Percentiles rank a stretch among this genome's conserved stretches.
These are phyloP conservation scores for Drosophila arizonae DNA, from an alignment of 1,140 invertebrate genomes.

Conservation along the genomic window DNA sequence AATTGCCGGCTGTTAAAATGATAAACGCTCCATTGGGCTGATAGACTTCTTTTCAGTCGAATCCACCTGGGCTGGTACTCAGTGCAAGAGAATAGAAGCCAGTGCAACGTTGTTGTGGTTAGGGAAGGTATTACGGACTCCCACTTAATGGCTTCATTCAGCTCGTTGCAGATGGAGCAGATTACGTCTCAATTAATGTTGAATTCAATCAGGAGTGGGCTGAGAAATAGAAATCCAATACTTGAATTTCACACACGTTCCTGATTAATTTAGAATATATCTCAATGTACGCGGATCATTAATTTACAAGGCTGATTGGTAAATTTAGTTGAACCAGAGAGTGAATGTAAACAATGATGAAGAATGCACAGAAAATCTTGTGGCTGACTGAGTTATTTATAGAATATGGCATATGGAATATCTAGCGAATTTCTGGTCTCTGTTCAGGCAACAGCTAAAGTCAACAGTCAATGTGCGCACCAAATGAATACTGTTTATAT, in stretches of 20 bases:
- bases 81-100: not conserved
- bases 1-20: conserved; percentile 54
- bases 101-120: conserved; percentile 23
- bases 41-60: conserved; percentile 23
- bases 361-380: not conserved
- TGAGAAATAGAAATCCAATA: not conserved
- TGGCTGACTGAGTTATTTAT: not conserved
- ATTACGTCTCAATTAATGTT: conserved; percentile 18
- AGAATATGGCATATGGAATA: not conserved
- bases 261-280: not conserved
- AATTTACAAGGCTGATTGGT: not conserved
- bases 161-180: not conserved
- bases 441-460: not conserved
- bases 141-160: conserved; percentile 9
- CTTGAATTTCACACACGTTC: not conserved
- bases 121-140: not conserved
- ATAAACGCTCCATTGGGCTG: conserved; percentile 34
- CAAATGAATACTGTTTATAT: conserved; percentile 12
- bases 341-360: not conserved
- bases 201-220: not conserved
- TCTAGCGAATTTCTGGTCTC: not conserved
- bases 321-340: not conserved
- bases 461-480: not conserved
- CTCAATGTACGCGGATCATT: not conserved
- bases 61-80: conserved; percentile 16